Base-by-base conservation (phyloP, 2,797 vertebrate species). In the Microcaecilia unicolor region DNA sequence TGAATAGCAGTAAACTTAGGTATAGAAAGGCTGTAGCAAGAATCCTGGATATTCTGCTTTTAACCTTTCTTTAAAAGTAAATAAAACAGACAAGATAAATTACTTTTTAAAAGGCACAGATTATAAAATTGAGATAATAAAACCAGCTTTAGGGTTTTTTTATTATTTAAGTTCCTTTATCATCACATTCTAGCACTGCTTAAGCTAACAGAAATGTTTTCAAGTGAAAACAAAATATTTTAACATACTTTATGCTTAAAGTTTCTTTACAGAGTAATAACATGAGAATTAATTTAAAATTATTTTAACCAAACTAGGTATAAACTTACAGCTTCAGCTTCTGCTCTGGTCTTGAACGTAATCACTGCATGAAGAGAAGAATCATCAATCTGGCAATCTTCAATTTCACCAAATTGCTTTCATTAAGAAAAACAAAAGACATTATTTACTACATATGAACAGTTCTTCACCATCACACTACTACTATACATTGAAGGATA, bases 391-490 rank as follows among this genome's bases (percentile, higher is more conserved):
- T 85, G 90, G 71, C 85, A 97, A 71, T 98, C 93, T 80, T 97
- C 94, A 51, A 98, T 96, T 69, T 98, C 93, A 48, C 94, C 96
- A 74, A 90, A 98, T 93, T 96, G 92, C 93, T 98, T 82, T 51
- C 54, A 44, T 57, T 72, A 70, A 46, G 30, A 41, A 38, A 57
- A 59, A n/a, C 17, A 40, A 4, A 34, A 14, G 22, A 14, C n/a
- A n/a, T n/a, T n/a, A n/a, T n/a, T n/a, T n/a, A n/a, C n/a, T n/a
- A n/a, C n/a, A n/a, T n/a, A 54, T 30, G 53, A 36, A 68, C 42
- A 55, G 39, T 47, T 43, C 25, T 58, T 24, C 32, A 52, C 14
- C 23, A 41, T 47, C 55, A 48, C 67, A 67, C 24, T 14, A 17
- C 19, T 58, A 15, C 44, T 16, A 24, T 55, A 37, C 67, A 29